phyloP scores from a whole-genome alignment of 2,888 invertebrate genomes.

The Catocala sponsa region DNA sequence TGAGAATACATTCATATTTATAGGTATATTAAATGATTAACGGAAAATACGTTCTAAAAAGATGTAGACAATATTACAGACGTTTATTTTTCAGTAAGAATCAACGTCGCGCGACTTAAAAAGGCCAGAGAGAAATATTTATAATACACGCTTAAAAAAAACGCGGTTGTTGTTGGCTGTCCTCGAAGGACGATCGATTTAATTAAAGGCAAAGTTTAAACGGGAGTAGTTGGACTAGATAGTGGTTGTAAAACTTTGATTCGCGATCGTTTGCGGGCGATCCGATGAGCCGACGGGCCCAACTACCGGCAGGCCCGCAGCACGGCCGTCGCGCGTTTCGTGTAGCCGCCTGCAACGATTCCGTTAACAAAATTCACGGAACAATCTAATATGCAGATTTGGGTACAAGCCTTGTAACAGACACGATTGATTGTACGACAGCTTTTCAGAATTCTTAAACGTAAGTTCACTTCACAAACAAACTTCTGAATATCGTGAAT shows the following conservation, averaged over 20 bases:
- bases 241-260: slow-evolving; percentile 50
- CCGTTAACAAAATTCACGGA: slow-evolving; percentile 63
- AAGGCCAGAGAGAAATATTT: slow-evolving; percentile 17
- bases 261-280: slow-evolving; percentile 25
- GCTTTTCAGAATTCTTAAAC: slow-evolving; percentile 10
- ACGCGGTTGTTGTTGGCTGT: slow-evolving; percentile 3
- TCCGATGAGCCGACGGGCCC: slow-evolving; percentile 17
- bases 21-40: too few species aligned
- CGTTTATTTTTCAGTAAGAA: slow-evolving; percentile 20
- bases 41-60: too few species aligned
- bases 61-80: not conserved
- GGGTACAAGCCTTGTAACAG: slow-evolving; percentile 59
- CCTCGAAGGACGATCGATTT: slow-evolving; percentile 48
- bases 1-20: too few species aligned
- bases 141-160: not conserved
- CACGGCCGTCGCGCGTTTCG: slow-evolving; percentile 25
- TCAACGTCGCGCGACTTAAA: slow-evolving; percentile 16
- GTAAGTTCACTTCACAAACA: too few species aligned
- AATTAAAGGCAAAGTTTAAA: slow-evolving; percentile 55
- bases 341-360: slow-evolving; percentile 33
- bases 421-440: slow-evolving; percentile 22
- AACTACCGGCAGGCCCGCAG: not conserved
- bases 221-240: slow-evolving; percentile 24
- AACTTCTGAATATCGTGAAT: too few species aligned
- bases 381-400: slow-evolving; percentile 68